These are phyloP conservation scores for Byasa hedistus DNA, from an alignment of 2,888 invertebrate species.

Conservation along the genomic window DNA sequence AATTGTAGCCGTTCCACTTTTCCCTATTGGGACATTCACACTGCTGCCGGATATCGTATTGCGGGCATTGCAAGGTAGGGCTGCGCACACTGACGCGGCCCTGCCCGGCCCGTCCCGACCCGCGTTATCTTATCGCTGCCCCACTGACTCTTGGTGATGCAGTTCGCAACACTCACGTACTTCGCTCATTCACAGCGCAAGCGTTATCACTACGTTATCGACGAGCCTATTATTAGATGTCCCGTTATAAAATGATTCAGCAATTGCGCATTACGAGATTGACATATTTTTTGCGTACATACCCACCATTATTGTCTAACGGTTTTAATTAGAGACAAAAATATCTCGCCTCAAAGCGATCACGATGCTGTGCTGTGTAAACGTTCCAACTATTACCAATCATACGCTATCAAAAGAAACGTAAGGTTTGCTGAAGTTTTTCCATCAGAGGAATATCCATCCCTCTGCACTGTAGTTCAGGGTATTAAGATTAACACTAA, in stretches of 20 bases:
- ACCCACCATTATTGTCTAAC: too few relatives aligned
- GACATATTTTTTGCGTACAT: conserved; percentile 11
- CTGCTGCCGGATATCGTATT: conserved; percentile 1
- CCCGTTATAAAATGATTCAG: conserved; percentile 29
- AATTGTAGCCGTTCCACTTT: conserved; percentile 2
- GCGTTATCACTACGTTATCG: conserved; percentile 33
- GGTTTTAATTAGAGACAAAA: too few relatives aligned
- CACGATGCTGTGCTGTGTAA: too few relatives aligned
- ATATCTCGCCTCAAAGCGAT: too few relatives aligned
- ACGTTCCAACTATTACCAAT: too few relatives aligned
- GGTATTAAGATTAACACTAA: too few relatives aligned
- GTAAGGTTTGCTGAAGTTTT: too few relatives aligned
- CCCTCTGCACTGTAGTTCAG: too few relatives aligned
- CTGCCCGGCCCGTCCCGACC: too few relatives aligned
- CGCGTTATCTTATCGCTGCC: conserved; percentile 33
- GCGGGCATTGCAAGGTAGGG: conserved; percentile 18
- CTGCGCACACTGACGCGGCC: background rate
- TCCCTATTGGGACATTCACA: conserved; percentile 2
- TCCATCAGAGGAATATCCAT: too few relatives aligned
- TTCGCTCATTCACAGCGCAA: conserved; percentile 31
- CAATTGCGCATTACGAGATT: conserved; percentile 18
- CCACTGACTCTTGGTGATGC: conserved; percentile 33
- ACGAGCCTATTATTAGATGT: conserved; percentile 32
- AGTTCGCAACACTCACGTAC: conserved; percentile 14
- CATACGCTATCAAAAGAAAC: too few relatives aligned